phyloP scores from a whole-genome alignment of 1,140 invertebrate species.

The Ostrea denselamellosa region DNA sequence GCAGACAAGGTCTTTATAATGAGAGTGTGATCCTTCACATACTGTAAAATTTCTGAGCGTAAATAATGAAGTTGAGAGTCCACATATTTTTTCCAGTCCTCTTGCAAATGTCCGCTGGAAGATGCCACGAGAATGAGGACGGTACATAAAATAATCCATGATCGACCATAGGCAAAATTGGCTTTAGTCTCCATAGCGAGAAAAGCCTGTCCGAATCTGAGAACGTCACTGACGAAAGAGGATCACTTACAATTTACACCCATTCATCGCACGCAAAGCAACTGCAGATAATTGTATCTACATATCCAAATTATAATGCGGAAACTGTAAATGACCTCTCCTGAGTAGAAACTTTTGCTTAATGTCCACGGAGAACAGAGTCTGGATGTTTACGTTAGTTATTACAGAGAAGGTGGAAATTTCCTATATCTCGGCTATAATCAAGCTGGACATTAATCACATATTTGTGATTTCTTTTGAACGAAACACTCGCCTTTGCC shows the following conservation, averaged over 20 bases:
- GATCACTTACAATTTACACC: background rate
- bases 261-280: background rate
- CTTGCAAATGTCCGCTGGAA: background rate
- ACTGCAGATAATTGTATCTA: constrained; percentile 10
- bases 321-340: constrained; percentile 32
- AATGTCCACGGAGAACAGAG: background rate
- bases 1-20: background rate
- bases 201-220: background rate
- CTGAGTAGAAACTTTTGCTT: background rate
- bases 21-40: background rate
- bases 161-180: background rate
- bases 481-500: background rate
- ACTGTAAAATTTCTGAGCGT: constrained; percentile 32
- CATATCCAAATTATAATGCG: constrained; percentile 7
- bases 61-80: background rate
- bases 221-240: background rate
- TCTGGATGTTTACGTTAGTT: constrained; percentile 6
- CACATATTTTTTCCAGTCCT: constrained; percentile 6
- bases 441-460: constrained; percentile 19
- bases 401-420: background rate
- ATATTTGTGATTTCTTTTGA: background rate
- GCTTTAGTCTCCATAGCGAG: background rate
- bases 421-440: background rate
- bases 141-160: background rate
- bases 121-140: background rate